Conservation (phyloP, 2,888 invertebrate species). For the Empis livida region DNA sequence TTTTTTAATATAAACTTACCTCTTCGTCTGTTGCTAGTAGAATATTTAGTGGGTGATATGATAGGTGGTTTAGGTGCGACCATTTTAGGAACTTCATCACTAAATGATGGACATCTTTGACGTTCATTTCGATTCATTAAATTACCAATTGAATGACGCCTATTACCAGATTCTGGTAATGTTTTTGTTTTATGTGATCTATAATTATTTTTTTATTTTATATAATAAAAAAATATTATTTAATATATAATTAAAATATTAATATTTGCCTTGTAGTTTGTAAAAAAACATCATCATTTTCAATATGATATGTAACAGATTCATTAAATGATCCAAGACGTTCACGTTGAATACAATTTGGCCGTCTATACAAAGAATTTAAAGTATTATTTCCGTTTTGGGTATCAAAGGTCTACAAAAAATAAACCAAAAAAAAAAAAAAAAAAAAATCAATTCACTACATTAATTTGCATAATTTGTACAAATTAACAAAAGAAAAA, state of each 20-base stretch:
- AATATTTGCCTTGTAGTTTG: slow-evolving; percentile 26
- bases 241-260: neutral
- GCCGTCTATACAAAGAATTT: slow-evolving; percentile 7
- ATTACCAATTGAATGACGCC: slow-evolving; percentile 34
- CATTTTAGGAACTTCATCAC: slow-evolving; percentile 36
- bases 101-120: slow-evolving; percentile 24
- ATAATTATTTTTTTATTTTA: neutral
- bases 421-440: neutral
- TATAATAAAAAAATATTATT: neutral
- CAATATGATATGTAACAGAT: slow-evolving; percentile 20
- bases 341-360: slow-evolving; percentile 25
- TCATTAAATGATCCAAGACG: slow-evolving; percentile 34
- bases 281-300: slow-evolving; percentile 32
- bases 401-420: slow-evolving; percentile 11
- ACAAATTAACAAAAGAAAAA: too few relatives aligned
- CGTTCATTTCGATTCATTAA: slow-evolving; percentile 23
- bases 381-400: slow-evolving; percentile 7
- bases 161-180: slow-evolving; percentile 17
- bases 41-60: slow-evolving; percentile 30
- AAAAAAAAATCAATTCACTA: neutral
- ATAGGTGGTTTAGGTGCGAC: slow-evolving; percentile 33
- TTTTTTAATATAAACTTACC: slow-evolving; percentile 28
- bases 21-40: slow-evolving; percentile 23
- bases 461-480: neutral
- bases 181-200: slow-evolving; percentile 7